Evolutionary conservation across 2,113 vertebrate species (phyloP).

Genomic region (Muntiacus reevesi): DNA sequence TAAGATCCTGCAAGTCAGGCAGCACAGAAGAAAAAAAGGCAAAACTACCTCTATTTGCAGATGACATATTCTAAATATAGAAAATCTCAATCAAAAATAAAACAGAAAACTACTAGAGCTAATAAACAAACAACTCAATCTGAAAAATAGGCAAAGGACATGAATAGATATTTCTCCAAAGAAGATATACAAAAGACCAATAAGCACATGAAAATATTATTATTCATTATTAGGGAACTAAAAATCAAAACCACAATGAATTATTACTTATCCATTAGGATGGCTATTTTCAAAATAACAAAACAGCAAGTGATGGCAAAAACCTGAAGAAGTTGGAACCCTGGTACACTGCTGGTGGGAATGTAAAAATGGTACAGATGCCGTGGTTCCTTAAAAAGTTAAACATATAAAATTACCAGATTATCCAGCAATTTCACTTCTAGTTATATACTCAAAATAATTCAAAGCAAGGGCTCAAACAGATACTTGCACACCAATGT

Average conservation of each 20-base stretch:
- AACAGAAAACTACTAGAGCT: background rate
- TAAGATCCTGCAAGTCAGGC: background rate
- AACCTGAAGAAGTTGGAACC: background rate
- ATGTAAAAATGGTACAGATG: background rate
- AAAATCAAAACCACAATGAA: background rate
- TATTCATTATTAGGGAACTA: background rate
- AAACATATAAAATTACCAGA: background rate
- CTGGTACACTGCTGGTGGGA: background rate
- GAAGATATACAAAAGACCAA: background rate
- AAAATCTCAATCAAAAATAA: background rate
- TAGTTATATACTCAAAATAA: background rate
- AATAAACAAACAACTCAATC: background rate
- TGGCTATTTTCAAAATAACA: background rate
- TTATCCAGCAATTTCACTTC: background rate
- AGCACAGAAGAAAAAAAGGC: background rate
- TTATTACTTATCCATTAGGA: background rate
- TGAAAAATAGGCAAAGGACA: background rate
- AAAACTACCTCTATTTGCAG: background rate
- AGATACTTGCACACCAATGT: background rate
- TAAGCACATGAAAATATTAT: background rate
- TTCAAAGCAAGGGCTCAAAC: background rate
- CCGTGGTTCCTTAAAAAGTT: background rate
- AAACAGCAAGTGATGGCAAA: background rate
- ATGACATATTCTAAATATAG: background rate
- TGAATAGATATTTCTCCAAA: background rate